Evolutionary conservation across 2,888 invertebrate species (phyloP).

Genomic region (Diarsia rubi): DNA sequence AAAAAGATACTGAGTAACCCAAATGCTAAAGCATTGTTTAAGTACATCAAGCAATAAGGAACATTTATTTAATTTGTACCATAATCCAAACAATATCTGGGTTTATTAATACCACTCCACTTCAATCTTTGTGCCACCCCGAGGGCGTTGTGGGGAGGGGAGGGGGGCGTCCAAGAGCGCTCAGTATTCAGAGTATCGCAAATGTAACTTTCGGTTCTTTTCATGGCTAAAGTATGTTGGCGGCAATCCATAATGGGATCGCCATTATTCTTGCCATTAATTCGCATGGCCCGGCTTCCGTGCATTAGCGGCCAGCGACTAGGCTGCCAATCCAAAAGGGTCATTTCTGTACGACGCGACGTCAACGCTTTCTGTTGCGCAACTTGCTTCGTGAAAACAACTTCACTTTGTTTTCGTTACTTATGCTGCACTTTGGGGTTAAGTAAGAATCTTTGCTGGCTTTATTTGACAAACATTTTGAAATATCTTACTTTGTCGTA

Average conservation of each 20-base stretch:
- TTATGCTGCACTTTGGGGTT: constrained; percentile 48
- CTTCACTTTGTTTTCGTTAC: constrained; percentile 49
- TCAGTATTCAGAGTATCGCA: constrained; percentile 91
- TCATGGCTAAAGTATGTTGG: constrained; percentile 91
- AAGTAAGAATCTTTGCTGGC: constrained; percentile 16
- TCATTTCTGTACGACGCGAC: constrained; percentile 79
- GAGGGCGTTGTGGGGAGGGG: constrained; percentile 66
- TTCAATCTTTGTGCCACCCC: constrained; percentile 75
- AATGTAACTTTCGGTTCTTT: constrained; percentile 91
- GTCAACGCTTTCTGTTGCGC: constrained; percentile 69
- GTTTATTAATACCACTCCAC: constrained; percentile 77
- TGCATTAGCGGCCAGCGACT: constrained; percentile 89
- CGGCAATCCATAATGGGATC: constrained; percentile 91
- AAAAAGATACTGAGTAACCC: constrained; percentile 43
- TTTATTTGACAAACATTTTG: constrained; percentile 6
- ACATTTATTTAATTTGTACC: constrained; percentile 72
- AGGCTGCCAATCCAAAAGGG: constrained; percentile 87
- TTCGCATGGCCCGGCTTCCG: constrained; percentile 90
- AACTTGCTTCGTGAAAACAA: constrained; percentile 63
- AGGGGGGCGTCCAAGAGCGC: constrained; percentile 81
- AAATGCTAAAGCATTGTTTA: constrained; percentile 37
- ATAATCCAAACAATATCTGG: constrained; percentile 72
- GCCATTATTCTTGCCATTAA: constrained; percentile 91
- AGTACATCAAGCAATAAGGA: constrained; percentile 61
- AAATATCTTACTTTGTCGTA: not conserved